Conservation (phyloP, 2,797 vertebrate genomes). For the Coendou prehensilis region DNA sequence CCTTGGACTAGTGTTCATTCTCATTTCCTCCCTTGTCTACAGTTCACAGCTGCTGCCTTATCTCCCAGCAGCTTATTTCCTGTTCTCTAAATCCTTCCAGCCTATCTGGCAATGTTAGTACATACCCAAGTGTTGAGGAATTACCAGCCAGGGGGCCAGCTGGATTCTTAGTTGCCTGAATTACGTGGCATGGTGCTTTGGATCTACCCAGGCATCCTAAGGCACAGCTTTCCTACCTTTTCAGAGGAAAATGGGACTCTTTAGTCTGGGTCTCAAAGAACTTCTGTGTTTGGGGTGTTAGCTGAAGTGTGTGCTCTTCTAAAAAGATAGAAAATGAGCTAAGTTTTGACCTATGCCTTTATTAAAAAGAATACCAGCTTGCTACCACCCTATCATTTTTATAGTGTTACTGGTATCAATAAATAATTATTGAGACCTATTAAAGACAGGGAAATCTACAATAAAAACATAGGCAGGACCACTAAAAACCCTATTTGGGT, state of each 20-base stretch:
- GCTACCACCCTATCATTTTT: background rate
- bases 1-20: background rate
- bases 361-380: background rate
- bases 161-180: background rate
- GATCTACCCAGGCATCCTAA: background rate
- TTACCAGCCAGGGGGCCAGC: conserved; percentile 1
- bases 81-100: conserved; percentile 59
- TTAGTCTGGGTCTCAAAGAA: background rate
- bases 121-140: conserved; percentile 41
- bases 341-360: background rate
- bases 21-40: conserved; percentile 63
- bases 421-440: background rate
- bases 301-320: background rate
- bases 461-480: background rate
- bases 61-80: conserved; percentile 73
- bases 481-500: background rate
- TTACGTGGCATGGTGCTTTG: background rate
- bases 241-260: background rate
- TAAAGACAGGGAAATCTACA: conserved; percentile 20
- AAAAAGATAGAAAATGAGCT: background rate
- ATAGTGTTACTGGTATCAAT: background rate
- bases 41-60: background rate
- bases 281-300: background rate
- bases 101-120: background rate
- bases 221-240: background rate